Evolutionary conservation across 2,888 invertebrate genomes (phyloP).

Genomic region (Lobophora halterata): DNA sequence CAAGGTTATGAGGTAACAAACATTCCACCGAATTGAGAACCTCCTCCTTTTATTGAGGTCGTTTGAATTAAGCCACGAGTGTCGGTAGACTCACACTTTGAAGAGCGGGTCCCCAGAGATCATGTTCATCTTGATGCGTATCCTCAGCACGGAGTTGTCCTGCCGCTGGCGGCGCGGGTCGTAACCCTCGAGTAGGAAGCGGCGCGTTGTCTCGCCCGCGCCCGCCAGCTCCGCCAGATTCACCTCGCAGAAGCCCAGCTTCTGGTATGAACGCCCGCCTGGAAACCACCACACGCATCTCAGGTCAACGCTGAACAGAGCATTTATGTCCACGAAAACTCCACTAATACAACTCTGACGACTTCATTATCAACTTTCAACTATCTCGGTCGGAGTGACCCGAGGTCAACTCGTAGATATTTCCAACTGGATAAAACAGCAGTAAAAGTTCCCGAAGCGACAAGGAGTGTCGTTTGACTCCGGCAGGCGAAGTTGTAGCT

Average conservation of each 20-base stretch:
- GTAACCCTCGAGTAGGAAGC: slow-evolving; percentile 97
- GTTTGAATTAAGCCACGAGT: too few relatives aligned
- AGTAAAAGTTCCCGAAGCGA: slow-evolving; percentile 17
- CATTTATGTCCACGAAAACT: background rate
- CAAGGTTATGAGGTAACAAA: too few relatives aligned
- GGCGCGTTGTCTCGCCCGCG: slow-evolving; percentile 90
- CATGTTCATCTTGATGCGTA: slow-evolving; percentile 96
- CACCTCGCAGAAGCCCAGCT: slow-evolving; percentile 98
- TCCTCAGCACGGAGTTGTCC: slow-evolving; percentile 97
- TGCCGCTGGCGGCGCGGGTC: slow-evolving; percentile 94
- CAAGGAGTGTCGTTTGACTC: slow-evolving; percentile 3
- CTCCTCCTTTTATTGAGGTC: too few relatives aligned
- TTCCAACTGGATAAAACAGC: slow-evolving; percentile 12
- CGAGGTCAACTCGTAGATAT: slow-evolving; percentile 19
- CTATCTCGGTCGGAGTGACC: slow-evolving; percentile 8
- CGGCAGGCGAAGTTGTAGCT: slow-evolving; percentile 6
- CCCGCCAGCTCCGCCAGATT: slow-evolving; percentile 98
- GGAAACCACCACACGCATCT: slow-evolving; percentile 17
- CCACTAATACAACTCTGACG: background rate
- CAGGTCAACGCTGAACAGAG: background rate
- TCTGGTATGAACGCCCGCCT: slow-evolving; percentile 92
- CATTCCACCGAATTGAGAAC: too few relatives aligned
- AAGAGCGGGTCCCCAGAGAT: slow-evolving; percentile 97
- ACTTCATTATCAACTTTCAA: slow-evolving; percentile 3
- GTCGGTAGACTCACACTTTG: slow-evolving; percentile 90